phyloP scores from a whole-genome alignment of 2,113 vertebrate species.

The Limanda limanda region DNA sequence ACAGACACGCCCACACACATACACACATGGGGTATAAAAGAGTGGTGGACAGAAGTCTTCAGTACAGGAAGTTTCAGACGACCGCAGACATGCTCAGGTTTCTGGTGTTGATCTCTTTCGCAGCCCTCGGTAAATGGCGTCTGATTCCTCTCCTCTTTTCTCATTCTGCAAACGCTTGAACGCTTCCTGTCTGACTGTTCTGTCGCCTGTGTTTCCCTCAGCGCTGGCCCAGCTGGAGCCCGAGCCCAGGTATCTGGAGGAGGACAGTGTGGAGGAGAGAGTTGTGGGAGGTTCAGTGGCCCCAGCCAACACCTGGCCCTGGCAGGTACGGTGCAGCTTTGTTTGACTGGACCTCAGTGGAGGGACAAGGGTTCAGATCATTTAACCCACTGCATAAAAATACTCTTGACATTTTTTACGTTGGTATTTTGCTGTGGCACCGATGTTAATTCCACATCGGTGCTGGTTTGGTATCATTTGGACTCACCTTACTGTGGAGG shows the following conservation, averaged over 20 bases:
- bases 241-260: constrained; percentile 77
- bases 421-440: no score
- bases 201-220: constrained; percentile 28
- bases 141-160: neutral
- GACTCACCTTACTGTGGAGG: no score
- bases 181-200: neutral
- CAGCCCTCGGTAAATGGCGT: constrained; percentile 78
- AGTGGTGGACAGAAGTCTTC: neutral
- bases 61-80: constrained; percentile 38
- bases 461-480: no score
- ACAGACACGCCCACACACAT: neutral
- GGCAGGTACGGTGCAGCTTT: constrained; percentile 82
- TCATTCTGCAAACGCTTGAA: neutral
- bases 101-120: constrained; percentile 80
- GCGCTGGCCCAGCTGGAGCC: constrained; percentile 80
- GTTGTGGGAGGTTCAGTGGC: constrained; percentile 89
- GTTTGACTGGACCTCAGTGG: neutral
- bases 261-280: constrained; percentile 60
- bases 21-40: constrained; percentile 67
- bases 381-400: neutral
- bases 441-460: no score
- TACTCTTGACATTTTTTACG: neutral
- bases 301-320: constrained; percentile 86
- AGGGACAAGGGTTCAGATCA: neutral
- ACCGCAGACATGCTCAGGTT: constrained; percentile 83